Evolutionary conservation across 2,113 vertebrate species (phyloP).

Genomic region (Burhinus bistriatus): DNA sequence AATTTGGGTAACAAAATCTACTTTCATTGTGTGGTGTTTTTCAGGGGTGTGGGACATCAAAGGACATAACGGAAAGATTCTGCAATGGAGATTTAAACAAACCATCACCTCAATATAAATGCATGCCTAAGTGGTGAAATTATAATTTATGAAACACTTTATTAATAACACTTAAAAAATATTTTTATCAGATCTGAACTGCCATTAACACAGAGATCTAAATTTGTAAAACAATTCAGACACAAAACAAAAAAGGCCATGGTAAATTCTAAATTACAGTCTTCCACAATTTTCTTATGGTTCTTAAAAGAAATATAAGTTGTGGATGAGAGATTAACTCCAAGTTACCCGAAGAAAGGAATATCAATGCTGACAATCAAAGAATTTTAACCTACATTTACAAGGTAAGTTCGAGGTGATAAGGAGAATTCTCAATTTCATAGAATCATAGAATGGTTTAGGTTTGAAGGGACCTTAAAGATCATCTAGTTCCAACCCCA

Average conservation of each 20-base stretch:
- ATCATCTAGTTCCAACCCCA: too few species aligned
- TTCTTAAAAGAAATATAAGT: background rate
- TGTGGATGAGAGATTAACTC: background rate
- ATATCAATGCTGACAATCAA: background rate
- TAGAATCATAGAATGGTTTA: too few species aligned
- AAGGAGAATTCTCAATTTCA: background rate
- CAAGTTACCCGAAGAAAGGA: background rate
- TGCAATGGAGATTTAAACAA: background rate
- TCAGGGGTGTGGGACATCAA: background rate
- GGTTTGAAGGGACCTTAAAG: too few species aligned
- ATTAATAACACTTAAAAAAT: background rate
- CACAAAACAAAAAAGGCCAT: background rate
- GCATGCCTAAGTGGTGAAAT: background rate
- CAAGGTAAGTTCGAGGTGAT: background rate
- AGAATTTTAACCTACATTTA: background rate
- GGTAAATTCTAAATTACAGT: background rate
- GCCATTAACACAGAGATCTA: background rate
- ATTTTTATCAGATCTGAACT: background rate
- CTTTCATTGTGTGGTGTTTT: background rate
- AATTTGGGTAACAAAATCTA: background rate
- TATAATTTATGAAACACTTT: background rate
- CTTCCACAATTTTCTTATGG: background rate
- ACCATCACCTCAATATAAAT: background rate
- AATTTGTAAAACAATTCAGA: background rate
- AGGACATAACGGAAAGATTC: background rate